Evolutionary conservation across 2,888 invertebrate species (phyloP).

Genomic region (Megalurothrips usitatus): DNA sequence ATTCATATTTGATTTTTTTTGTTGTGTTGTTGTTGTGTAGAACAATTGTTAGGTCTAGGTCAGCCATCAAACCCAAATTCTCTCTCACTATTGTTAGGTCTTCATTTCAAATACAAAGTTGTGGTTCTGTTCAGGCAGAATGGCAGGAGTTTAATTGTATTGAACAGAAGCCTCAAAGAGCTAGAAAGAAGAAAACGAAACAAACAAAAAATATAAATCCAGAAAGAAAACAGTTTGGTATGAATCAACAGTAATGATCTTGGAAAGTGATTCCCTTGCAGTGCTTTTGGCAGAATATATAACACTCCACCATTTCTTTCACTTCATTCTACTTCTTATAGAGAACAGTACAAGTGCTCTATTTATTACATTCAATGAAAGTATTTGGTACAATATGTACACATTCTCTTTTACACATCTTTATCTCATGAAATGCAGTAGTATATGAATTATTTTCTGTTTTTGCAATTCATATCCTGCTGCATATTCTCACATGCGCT

Average conservation of each 20-base stretch:
- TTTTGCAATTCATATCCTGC: constrained; percentile 3
- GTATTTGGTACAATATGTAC: constrained; percentile 23
- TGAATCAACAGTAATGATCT: constrained; percentile 17
- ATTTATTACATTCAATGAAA: constrained; percentile 14
- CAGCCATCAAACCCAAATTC: too few species aligned
- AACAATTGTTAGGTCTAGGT: background rate
- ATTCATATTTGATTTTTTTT: background rate
- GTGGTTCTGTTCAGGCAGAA: background rate
- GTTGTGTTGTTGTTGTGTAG: background rate
- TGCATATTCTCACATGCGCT: background rate
- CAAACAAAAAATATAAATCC: background rate
- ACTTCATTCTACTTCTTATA: background rate
- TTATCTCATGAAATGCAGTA: background rate
- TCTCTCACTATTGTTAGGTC: too few species aligned
- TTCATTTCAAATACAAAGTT: background rate
- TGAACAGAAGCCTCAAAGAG: too few species aligned
- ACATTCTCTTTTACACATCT: background rate
- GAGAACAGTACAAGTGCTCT: constrained; percentile 19
- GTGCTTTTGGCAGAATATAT: constrained; percentile 1
- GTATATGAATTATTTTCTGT: constrained; percentile 5
- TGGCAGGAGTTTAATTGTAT: background rate
- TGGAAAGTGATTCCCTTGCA: background rate
- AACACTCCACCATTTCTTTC: background rate
- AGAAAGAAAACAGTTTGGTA: constrained; percentile 23
- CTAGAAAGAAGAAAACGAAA: too few species aligned